Base-by-base conservation (phyloP, 64 coral and sea anemone species). In the Dendrophyllia cribrosa region DNA sequence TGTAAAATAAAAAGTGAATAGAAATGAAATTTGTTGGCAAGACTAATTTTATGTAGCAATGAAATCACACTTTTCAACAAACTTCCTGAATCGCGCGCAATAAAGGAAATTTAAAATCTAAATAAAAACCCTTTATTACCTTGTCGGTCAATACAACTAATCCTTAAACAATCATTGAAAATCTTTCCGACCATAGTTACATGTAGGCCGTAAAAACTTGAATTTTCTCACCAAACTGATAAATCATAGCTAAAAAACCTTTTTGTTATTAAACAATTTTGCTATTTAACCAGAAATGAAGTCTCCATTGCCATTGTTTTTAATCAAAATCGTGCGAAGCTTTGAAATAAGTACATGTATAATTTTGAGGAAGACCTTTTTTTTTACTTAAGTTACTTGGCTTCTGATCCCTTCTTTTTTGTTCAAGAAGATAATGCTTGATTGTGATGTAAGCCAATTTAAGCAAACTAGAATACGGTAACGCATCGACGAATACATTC, bases 41-140 rank as follows among this genome's bases (percentile, higher is more conserved):
- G 80, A 24, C 61, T 84, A 84, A 84, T 84, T 67, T 67, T 66
- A 84, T 68, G 80, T 84, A 84, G 61, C 80, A 68, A 84, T 65
- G 80, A 84, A 67, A 84, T 84, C 62, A 68, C 62, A 45, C 58
- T 62, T 84, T 63, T 67, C 11, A 46, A 47, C 45, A 66, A 84
- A 84, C 80, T 84, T 84, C 80, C 80, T 84, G 80, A 22, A 20
- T 68, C 44, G 60, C 43, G 20, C n/a, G 43, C 43, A 51, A 67
- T 67, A 63, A 67, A 84, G 80, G 80, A 84, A 84, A 84, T 84
- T 66, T 52, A 51, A 48, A 84, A 65, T 52, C 62, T 68, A 84
- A 84, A 84, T 68, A 84, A 68, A 84, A 84, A 84, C 61, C 61
- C 45, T 48, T 84, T 68, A 84, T 84, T 84, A 46, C 80, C 34